Evolutionary conservation across 1,140 invertebrate genomes (phyloP), one percentile per base, ranked within the genome.

Genomic region (Zaprionus vittiger): DNA sequence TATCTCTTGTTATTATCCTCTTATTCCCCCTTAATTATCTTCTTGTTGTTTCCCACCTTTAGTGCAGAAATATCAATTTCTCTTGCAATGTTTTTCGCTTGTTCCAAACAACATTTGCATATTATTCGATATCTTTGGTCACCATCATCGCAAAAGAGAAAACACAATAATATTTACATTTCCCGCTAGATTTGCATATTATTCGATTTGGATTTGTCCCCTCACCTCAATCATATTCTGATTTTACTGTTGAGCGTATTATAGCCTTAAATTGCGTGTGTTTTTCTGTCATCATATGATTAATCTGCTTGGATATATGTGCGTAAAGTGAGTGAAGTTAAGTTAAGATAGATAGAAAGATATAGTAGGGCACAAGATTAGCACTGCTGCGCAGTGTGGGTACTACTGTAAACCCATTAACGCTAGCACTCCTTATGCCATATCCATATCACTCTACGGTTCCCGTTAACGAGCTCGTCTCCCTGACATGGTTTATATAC

Each of bases 381-480:
- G 7, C 24, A 34, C 64, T 61, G 34, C 56, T 44, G 44, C 20
- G 49, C 22, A 55, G 41, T 15, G 34, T 60, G 31, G 2, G 2
- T 11, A 49, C 22, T n/a, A 31, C 54, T 59, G 67, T 28, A 20
- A 64, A 34, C 59, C 73, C 73, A 75, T 75, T 75, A 75, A 64
- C 15, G 67, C 47, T 24, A 4, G 12, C 22, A 7, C 47, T 22
- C 47, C 20, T 12, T 17, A 11, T 49, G 64, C 38, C 67, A n/a
- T 57, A 26, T 41, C 38, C 57, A 24, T 56, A 52, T 34, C 65
- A 31, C 55, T 72, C 37, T 34, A 49, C 37, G 44, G n/a, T 20
- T 20, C 5, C n/a, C 47, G 47, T 49, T 77, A 77, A 77, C 74
- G 74, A 77, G 74, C 55, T 61, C n/a, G 26, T 57, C 69, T 77